Base-by-base conservation (phyloP, 2,888 invertebrate species). In the Andricus quercusramuli region DNA sequence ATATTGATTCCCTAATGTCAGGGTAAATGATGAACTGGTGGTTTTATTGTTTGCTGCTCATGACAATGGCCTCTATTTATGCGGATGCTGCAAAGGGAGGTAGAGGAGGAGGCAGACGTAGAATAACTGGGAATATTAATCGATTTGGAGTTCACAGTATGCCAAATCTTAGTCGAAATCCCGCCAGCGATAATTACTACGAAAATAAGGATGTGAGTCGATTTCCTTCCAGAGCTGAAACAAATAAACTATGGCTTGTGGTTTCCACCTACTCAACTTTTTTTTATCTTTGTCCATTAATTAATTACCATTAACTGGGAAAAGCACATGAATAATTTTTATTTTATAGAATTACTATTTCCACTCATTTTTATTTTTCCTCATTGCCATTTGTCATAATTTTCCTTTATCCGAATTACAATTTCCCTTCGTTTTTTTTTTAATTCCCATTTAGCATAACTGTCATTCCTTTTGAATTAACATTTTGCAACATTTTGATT, bases 131-230 rank as follows among this genome's bases (percentile, higher is more conserved):
- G 20, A 74, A 56, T 56, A 74, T 74, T 20, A 74, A 74, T 74
- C 74, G 74, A n/a, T 74, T 74, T 56, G 74, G 74, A 6, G 15
- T 74, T 8, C 74, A 74, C 15, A 74, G 56, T 8, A 93, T 94
- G 79, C 92, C 94, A 56, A 94, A 95, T 84, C 94, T 94, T 79
- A 94, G 94, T 89, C 93, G 94, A 81, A 94, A 94, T 90, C 94
- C 94, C 9, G 94, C 94, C 29, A 94, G 94, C 78, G 93, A 93
- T 9, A 94, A 93, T 85, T 95, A 95, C 89, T 95, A 95, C 86
- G 94, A 95, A 84, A 94, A 95, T 88, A 95, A 95, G 91, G 95
- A 95, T 88, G 95, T 95, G 92, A 94, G 94, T 93, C 84, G 32
- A 15, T 70, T 80, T 22, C 37, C 9, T 47, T 56, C 62, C 56